Conservation (phyloP, 1,140 invertebrate genomes). For the Cydia fagiglandana region DNA sequence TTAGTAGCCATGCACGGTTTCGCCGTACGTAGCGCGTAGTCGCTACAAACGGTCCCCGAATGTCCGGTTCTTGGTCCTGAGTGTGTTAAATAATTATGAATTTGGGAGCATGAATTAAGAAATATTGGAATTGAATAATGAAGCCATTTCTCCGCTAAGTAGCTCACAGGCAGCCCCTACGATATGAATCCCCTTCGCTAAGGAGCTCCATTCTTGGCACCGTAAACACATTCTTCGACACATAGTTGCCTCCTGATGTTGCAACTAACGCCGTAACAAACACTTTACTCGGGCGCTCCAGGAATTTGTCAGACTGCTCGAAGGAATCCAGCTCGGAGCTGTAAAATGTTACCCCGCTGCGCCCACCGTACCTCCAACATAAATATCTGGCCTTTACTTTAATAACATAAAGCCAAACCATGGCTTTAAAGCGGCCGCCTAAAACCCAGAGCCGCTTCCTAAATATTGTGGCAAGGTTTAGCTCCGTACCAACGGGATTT, state of each 20-base stretch:
- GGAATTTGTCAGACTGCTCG: constrained; percentile 68
- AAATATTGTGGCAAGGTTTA: constrained; percentile 58
- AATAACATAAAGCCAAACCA: constrained; percentile 54
- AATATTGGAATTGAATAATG: background rate
- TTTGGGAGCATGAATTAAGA: too few relatives aligned
- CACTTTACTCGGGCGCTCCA: constrained; percentile 54
- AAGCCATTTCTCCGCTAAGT: constrained; percentile 11
- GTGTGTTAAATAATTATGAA: background rate
- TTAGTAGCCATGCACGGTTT: background rate
- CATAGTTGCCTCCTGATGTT: constrained; percentile 69
- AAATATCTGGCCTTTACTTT: constrained; percentile 66
- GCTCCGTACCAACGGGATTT: constrained; percentile 58
- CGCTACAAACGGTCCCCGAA: too few relatives aligned
- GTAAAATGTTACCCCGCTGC: constrained; percentile 53
- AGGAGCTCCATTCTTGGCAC: constrained; percentile 71
- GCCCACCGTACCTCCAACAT: constrained; percentile 46
- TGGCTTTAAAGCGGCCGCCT: constrained; percentile 51
- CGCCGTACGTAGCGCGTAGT: too few relatives aligned
- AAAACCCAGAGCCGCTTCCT: constrained; percentile 51
- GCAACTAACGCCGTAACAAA: constrained; percentile 61
- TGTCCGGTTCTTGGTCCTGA: too few relatives aligned
- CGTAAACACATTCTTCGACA: constrained; percentile 76
- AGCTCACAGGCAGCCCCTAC: constrained; percentile 25
- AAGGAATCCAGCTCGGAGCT: constrained; percentile 58
- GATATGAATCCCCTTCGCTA: constrained; percentile 44